These are phyloP conservation scores for Archegozetes longisetosus DNA, from an alignment of 1,140 invertebrate genomes.

Conservation along the genomic window DNA sequence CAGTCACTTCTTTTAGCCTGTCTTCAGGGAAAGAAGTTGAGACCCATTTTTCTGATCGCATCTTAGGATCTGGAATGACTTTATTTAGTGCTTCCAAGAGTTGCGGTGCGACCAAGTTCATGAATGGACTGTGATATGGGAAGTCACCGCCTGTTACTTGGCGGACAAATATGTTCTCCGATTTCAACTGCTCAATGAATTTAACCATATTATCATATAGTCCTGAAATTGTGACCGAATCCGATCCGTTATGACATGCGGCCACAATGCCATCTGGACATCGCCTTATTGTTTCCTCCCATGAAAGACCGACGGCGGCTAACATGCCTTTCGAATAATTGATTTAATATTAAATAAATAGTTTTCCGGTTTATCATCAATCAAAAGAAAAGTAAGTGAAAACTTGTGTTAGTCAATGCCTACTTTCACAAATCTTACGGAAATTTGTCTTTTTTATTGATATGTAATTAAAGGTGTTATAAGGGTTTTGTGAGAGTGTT, in stretches of 20 bases:
- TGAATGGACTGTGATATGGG: slow-evolving; percentile 89
- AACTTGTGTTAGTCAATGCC: too few relatives aligned
- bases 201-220: slow-evolving; percentile 47
- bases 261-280: slow-evolving; percentile 59
- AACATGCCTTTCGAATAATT: slow-evolving; percentile 49
- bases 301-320: slow-evolving; percentile 63
- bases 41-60: slow-evolving; percentile 62
- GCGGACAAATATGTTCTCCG: slow-evolving; percentile 68
- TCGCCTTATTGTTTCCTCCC: slow-evolving; percentile 56
- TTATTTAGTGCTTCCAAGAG: slow-evolving; percentile 41
- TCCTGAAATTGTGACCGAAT: slow-evolving; percentile 85
- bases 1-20: slow-evolving; percentile 54
- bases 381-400: too few relatives aligned
- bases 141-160: slow-evolving; percentile 69
- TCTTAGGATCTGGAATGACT: slow-evolving; percentile 51
- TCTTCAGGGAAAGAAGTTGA: slow-evolving; percentile 64
- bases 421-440: too few relatives aligned
- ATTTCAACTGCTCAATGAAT: slow-evolving; percentile 53
- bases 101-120: slow-evolving; percentile 61
- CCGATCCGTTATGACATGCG: slow-evolving; percentile 84
- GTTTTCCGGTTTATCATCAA: too few relatives aligned
- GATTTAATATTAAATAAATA: slow-evolving; percentile 33
- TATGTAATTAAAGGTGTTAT: too few relatives aligned
- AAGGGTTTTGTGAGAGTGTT: too few relatives aligned
- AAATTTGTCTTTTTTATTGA: too few relatives aligned